phyloP scores from a whole-genome alignment of 1,140 invertebrate genomes.

The honey bee (Apis mellifera) region Amel_HAv3.1 CM009944.2:4003501-4004000 shows the following conservation, averaged over 20 bases:
- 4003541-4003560: not conserved
- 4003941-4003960: not conserved
- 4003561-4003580: not conserved
- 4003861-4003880: not conserved
- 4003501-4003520: not conserved
- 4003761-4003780: slow-evolving; percentile 20
- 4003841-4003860: slow-evolving; percentile 27
- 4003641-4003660: slow-evolving; percentile 1
- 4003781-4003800: not conserved
- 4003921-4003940: not conserved
- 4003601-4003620: not conserved
- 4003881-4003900: not conserved
- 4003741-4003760: slow-evolving; percentile 14
- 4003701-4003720: slow-evolving; percentile 36
- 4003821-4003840: slow-evolving; percentile 40
- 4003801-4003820: slow-evolving; percentile 24
- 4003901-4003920: not conserved
- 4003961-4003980: not conserved
- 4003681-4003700: slow-evolving; percentile 36
- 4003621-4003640: slow-evolving; percentile 25
- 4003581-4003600: not conserved
- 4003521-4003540: not conserved
- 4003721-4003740: slow-evolving; percentile 33
- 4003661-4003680: not conserved
- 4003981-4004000: too few species aligned